Evolutionary conservation across 2,888 invertebrate genomes (phyloP), one percentile per base, ranked within the genome.

Genomic region (Allolobophora icterica): DNA sequence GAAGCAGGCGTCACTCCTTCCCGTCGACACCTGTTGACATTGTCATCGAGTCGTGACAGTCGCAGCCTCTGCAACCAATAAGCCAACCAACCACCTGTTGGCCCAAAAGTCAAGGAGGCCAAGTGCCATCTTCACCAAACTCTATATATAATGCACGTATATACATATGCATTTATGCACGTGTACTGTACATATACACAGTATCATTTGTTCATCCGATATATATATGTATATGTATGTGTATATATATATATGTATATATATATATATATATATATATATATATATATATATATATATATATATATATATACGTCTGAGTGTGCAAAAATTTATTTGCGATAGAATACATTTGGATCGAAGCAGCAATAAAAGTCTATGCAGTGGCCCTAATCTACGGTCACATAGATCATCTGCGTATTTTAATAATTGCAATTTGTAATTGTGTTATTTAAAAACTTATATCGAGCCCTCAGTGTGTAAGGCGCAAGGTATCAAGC

Each of bases 21-120:
- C 17, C 17, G 71, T n/a, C 71, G 30, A 0, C n/a, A 52, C 52
- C 71, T 71, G 71, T 71, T 71, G 71, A 71, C 71, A 71, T 71
- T 71, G 71, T 71, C 71, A 71, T 71, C 71, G 19, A 71, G 71
- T 71, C n/a, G 71, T n/a, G 71, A 71, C 71, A 71, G 71, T n/a
- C 71, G 1, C 19, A 13, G 13, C 45, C 1, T 30, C 71, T n/a
- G 71, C n/a, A 71, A n/a, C 71, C 71, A 24, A 30, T 17, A 8
- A 6, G 30, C 71, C 30, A 30, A 58, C 58, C 15, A 19, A 24
- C 24, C 42, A 42, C 42, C 42, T 21, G 52, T 52, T 52, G 52
- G 52, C 21, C 24, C 24, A 52, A 52, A 3, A 71, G 71, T 71
- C 71, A 71, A 71, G 71, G 71, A 71, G 71, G 71, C 71, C 71